Conservation (phyloP, 2,113 vertebrate species). For the Acanthochromis polyacanthus region DNA sequence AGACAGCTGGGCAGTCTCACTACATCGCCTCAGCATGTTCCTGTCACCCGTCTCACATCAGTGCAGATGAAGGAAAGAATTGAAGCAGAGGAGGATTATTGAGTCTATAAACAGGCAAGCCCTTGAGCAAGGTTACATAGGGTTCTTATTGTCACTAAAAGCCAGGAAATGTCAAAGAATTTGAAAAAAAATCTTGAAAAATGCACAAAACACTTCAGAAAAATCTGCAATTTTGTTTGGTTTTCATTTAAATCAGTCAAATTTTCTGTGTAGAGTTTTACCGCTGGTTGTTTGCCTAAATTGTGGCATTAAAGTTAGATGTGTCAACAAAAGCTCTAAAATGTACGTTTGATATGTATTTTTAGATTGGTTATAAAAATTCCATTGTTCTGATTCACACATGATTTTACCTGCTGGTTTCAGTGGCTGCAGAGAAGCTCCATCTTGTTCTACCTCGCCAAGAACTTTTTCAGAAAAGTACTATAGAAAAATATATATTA, state of each 20-base stretch:
- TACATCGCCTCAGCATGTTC: slow-evolving; percentile 15
- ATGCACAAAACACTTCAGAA: slow-evolving; percentile 1
- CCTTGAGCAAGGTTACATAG: slow-evolving; percentile 76
- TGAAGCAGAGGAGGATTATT: slow-evolving; percentile 44
- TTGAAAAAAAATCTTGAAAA: not conserved
- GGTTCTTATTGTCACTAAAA: slow-evolving; percentile 46
- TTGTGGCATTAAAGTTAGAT: slow-evolving; percentile 1
- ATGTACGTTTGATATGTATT: not conserved
- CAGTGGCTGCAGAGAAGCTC: slow-evolving; percentile 59
- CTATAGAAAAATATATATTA: slow-evolving; percentile 74
- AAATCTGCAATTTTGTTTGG: slow-evolving; percentile 22
- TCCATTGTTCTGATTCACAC: not conserved
- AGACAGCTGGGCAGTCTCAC: slow-evolving; percentile 33
- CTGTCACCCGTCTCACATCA: slow-evolving; percentile 42
- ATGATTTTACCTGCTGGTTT: slow-evolving; percentile 54
- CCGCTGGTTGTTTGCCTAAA: slow-evolving; percentile 20
- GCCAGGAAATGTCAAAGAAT: slow-evolving; percentile 22
- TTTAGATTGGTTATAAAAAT: not conserved
- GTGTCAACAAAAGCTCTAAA: not conserved
- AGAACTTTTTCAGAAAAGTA: slow-evolving; percentile 72
- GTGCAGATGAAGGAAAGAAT: slow-evolving; percentile 64
- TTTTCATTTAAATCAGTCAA: slow-evolving; percentile 17
- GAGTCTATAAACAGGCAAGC: slow-evolving; percentile 23
- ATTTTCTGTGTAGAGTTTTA: slow-evolving; percentile 20
- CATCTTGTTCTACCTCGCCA: slow-evolving; percentile 55